Evolutionary conservation across 2,113 vertebrate species (phyloP).

Genomic region (Macquaria ambigua): DNA sequence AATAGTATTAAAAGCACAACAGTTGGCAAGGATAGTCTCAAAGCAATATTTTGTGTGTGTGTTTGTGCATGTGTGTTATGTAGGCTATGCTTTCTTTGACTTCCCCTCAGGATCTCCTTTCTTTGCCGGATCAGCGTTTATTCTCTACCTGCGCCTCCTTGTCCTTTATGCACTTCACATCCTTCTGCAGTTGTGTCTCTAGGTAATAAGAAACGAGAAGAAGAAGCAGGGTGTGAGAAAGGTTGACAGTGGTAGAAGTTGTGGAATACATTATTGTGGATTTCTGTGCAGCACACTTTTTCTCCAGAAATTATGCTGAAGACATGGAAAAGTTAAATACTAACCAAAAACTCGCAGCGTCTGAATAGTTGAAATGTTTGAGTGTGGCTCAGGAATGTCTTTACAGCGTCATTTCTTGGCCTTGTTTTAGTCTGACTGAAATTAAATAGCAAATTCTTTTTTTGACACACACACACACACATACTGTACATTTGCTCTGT

Average conservation of each 20-base stretch:
- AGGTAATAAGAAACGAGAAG: constrained; percentile 23
- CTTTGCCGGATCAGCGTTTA: constrained; percentile 39
- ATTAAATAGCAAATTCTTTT: background rate
- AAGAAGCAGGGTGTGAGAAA: background rate
- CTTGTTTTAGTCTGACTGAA: background rate
- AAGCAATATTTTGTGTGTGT: background rate
- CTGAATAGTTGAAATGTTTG: background rate
- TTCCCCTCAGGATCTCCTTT: constrained; percentile 41
- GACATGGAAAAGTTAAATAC: background rate
- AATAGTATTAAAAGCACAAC: background rate
- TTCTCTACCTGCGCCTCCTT: constrained; percentile 21
- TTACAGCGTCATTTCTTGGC: background rate
- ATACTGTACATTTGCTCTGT: background rate
- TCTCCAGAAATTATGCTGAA: background rate
- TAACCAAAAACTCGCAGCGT: background rate
- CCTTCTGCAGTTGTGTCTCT: constrained; percentile 22
- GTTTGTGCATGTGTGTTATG: background rate
- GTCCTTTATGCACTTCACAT: constrained; percentile 39
- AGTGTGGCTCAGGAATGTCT: background rate
- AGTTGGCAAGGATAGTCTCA: constrained; percentile 5
- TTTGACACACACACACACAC: too few relatives aligned
- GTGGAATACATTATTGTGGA: constrained; percentile 31
- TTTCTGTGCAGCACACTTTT: constrained; percentile 4
- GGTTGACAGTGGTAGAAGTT: constrained; percentile 28
- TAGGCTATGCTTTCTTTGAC: background rate